Evolutionary conservation across 2,113 vertebrate genomes (phyloP), one percentile per base, ranked within the genome.

Genomic region (Heterotilapia buettikoferi): DNA sequence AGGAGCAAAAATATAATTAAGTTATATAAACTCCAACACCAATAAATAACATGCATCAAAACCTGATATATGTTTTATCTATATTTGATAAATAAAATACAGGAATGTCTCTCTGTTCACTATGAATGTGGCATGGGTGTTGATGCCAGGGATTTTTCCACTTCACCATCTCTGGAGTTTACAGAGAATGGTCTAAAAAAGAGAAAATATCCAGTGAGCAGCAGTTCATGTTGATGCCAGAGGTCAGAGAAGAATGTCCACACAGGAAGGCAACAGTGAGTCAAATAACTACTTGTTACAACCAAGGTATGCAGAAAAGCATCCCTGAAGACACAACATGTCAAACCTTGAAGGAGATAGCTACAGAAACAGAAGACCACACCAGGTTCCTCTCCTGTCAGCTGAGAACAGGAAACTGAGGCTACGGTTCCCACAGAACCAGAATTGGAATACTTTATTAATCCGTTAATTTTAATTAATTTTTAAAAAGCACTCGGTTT

Each of bases 381-480:
- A 66, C 19, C 7, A 14, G 2, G 24, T 57, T 36, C 6, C 31
- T n/a, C 61, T 38, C 6, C 10, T 66, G 61, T 38, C 61, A 66
- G 61, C 61, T 63, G 31, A 36, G 59, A 63, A 63, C 9, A 63
- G 59, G 59, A 63, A 63, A n/a, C 59, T 36, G 31, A 63, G 18
- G 59, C 18, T 36, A 63, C 6, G 6, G 18, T 36, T 66, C 61
- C 61, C 61, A 38, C 33, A 66, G 6, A 45, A 45, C 43, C 43
- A 45, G 1, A 12, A 12, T 38, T 10, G 5, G 10, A 38, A 13
- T 21, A 66, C 10, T 66, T 66, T 13, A 66, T 38, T 38, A 66
- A 66, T 38, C 61, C 1, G 0, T 61, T 61, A 61, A 61, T 61
- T 61, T 26, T 10, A 19, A 66, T 66, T 8, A 0, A 21, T 0